These are phyloP conservation scores for Gambelia wislizenii DNA, from an alignment of 2,797 vertebrate genomes.

Conservation along the genomic window DNA sequence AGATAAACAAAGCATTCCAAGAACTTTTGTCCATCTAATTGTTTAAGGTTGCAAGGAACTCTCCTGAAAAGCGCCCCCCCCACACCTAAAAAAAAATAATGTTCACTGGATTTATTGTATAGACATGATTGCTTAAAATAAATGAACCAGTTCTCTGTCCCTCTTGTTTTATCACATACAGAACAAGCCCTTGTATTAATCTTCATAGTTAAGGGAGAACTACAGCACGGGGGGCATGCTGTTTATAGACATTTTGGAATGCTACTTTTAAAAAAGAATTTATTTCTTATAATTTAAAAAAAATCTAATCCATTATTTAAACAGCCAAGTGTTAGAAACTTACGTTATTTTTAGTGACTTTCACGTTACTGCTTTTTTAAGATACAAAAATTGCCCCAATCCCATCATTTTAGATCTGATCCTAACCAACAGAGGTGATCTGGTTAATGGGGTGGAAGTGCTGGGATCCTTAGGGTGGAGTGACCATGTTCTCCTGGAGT, in stretches of 20 bases:
- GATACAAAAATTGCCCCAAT: neutral
- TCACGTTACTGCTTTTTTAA: neutral
- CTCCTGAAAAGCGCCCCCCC: neutral
- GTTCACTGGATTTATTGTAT: neutral
- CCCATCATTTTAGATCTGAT: too few relatives aligned
- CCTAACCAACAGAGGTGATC: too few relatives aligned
- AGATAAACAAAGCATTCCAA: neutral
- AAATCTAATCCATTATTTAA: neutral
- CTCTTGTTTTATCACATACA: neutral
- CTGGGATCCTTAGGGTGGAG: too few relatives aligned
- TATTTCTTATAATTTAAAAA: neutral
- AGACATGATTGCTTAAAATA: neutral
- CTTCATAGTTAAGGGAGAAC: neutral
- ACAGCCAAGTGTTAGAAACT: neutral
- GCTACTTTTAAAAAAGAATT: neutral
- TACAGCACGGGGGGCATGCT: neutral
- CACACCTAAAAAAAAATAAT: neutral
- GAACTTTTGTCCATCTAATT: neutral
- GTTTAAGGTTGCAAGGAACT: neutral
- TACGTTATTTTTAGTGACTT: neutral
- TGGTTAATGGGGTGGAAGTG: too few relatives aligned
- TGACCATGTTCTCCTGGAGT: too few relatives aligned
- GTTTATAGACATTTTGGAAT: neutral
- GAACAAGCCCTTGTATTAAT: neutral
- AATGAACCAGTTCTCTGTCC: neutral